These are phyloP conservation scores for Halisarca cf. caerulea DNA, from an alignment of 37 sponge, comb jelly and placozoan species.

Conservation along the genomic window DNA sequence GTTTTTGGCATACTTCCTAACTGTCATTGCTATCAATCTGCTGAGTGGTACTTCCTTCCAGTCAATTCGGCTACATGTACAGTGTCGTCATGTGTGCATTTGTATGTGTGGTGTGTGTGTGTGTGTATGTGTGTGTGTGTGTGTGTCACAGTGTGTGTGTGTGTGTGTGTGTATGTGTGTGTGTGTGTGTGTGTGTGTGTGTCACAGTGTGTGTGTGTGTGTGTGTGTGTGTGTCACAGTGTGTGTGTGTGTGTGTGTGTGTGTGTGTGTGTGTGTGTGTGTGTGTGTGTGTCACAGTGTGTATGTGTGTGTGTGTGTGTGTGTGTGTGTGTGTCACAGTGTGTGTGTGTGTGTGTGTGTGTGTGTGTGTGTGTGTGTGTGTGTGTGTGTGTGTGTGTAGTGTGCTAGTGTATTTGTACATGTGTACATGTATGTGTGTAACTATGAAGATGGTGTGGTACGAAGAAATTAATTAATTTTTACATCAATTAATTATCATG, in stretches of 20 bases:
- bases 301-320: slow-evolving; percentile 30
- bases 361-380: slow-evolving; percentile 34
- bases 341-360: slow-evolving; percentile 30
- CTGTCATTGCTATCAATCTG: too few relatives aligned
- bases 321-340: slow-evolving; percentile 20
- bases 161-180: slow-evolving; percentile 25
- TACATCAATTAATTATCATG: too few relatives aligned
- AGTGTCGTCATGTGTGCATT: neutral
- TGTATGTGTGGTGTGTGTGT: neutral
- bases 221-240: slow-evolving; percentile 9
- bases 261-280: slow-evolving; percentile 32
- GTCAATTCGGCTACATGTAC: too few relatives aligned
- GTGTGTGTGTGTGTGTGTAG: slow-evolving; percentile 17
- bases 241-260: slow-evolving; percentile 23
- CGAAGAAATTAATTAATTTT: too few relatives aligned
- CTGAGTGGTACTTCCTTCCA: too few relatives aligned
- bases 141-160: neutral
- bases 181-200: slow-evolving; percentile 32
- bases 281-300: slow-evolving; percentile 23
- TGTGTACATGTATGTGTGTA: neutral
- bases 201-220: slow-evolving; percentile 13
- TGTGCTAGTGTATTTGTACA: neutral
- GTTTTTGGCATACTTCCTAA: too few relatives aligned
- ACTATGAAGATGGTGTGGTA: too few relatives aligned
- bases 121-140: slow-evolving; percentile 3